phyloP scores from a whole-genome alignment of 2,797 vertebrate genomes.

The Sphenodon punctatus region DNA sequence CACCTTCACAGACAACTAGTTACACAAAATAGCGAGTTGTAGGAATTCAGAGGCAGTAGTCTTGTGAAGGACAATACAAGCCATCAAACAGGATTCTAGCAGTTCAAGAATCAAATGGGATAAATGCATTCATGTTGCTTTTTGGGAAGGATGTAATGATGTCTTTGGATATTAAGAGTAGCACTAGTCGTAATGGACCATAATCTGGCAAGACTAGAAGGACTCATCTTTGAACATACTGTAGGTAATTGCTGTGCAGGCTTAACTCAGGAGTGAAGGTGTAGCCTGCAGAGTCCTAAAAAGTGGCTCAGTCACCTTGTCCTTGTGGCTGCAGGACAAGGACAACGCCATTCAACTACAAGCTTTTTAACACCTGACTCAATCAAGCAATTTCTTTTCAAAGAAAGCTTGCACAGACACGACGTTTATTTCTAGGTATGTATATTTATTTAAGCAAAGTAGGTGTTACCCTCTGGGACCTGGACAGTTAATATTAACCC shows the following conservation, averaged over 20 bases:
- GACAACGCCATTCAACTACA: conserved; percentile 61
- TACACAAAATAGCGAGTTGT: conserved; percentile 46
- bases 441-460: not conserved
- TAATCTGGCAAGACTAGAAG: conserved; percentile 68
- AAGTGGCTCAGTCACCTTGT: conserved; percentile 52
- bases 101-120: conserved; percentile 65
- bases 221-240: conserved; percentile 60
- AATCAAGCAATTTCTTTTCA: conserved; percentile 35
- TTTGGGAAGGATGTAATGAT: conserved; percentile 57
- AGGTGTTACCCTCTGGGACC: not conserved
- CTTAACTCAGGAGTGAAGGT: conserved; percentile 67
- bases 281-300: conserved; percentile 70
- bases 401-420: conserved; percentile 3
- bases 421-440: not conserved
- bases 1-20: conserved; percentile 39
- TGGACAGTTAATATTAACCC: not conserved
- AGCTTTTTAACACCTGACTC: conserved; percentile 41
- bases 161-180: conserved; percentile 52
- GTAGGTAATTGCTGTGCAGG: conserved; percentile 68
- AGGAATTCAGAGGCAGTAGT: conserved; percentile 30
- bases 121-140: conserved; percentile 57
- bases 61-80: conserved; percentile 40
- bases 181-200: conserved; percentile 55
- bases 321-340: conserved; percentile 66
- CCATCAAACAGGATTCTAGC: conserved; percentile 48